A percentile compares a stretch with the other conserved stretches of the same genome.
Evolutionary conservation across 1,140 invertebrate species (phyloP).

Genomic region (Gonatopus flavifemur): DNA sequence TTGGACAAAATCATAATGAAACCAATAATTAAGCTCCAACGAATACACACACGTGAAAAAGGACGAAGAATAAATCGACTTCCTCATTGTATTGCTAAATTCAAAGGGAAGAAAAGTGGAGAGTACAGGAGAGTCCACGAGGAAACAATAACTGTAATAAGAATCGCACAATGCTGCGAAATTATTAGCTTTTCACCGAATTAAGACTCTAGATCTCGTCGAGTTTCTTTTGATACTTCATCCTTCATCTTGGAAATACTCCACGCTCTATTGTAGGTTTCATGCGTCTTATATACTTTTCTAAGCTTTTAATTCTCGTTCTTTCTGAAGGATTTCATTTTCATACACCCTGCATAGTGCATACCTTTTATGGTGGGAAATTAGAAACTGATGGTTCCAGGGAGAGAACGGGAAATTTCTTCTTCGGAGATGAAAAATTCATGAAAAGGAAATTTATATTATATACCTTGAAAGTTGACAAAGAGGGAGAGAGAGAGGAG

Average conservation of each 20-base stretch:
- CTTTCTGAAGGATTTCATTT: no score
- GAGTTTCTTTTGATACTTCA: no score
- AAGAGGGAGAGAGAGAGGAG: slow-evolving; percentile 10
- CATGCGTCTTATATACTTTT: no score
- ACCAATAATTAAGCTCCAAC: slow-evolving; percentile 50
- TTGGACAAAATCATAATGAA: slow-evolving; percentile 51
- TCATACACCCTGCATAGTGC: no score
- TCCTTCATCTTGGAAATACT: no score
- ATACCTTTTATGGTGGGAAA: no score
- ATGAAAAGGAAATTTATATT: no score
- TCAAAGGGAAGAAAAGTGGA: slow-evolving; percentile 35
- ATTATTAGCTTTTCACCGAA: slow-evolving; percentile 51
- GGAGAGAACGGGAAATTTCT: no score
- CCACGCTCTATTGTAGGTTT: no score
- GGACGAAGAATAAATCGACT: slow-evolving; percentile 32
- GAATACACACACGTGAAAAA: slow-evolving; percentile 18
- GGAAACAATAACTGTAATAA: slow-evolving; percentile 48
- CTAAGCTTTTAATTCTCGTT: no score
- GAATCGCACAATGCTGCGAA: slow-evolving; percentile 45
- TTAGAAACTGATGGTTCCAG: no score
- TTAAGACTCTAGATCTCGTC: slow-evolving; percentile 37
- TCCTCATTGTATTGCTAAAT: slow-evolving; percentile 41
- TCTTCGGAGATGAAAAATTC: no score
- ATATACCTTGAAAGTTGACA: background rate
- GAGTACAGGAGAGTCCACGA: slow-evolving; percentile 33